Evolutionary conservation across 37 sponge, comb jelly and placozoan genomes (phyloP).

Genomic region (Spongilla lacustris): DNA sequence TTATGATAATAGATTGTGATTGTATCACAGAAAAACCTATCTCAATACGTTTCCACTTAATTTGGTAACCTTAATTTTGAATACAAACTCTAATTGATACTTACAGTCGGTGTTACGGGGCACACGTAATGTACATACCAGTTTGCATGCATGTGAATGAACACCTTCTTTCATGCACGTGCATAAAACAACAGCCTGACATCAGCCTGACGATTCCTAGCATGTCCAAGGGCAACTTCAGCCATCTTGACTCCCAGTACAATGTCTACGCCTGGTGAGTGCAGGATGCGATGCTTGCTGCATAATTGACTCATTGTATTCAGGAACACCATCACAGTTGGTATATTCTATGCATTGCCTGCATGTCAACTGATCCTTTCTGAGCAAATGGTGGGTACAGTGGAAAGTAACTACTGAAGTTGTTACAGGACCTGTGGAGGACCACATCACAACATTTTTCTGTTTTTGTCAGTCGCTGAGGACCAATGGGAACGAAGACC

Average conservation of each 20-base stretch:
- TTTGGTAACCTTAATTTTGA: no score
- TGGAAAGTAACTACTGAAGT: no score
- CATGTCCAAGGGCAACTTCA: constrained; percentile 20
- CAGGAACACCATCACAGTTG: constrained; percentile 75
- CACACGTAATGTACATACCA: no score
- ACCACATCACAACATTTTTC: no score
- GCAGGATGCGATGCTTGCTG: not conserved
- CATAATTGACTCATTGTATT: not conserved
- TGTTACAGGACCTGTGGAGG: no score
- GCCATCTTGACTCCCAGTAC: constrained; percentile 28
- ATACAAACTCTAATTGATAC: no score
- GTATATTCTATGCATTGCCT: constrained; percentile 82
- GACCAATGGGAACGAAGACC: constrained; percentile 86
- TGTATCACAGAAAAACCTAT: no score
- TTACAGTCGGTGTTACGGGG: not conserved
- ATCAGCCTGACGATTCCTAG: constrained; percentile 16
- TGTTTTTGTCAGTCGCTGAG: constrained; percentile 29
- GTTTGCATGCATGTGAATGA: no score
- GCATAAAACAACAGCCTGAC: constrained; percentile 14
- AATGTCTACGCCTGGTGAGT: constrained; percentile 62
- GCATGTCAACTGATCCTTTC: constrained; percentile 77
- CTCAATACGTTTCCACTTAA: no score
- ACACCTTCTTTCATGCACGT: not conserved
- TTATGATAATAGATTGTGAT: no score
- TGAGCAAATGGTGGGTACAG: constrained; percentile 54